Conservation (phyloP, 2,113 vertebrate genomes). For the Phrynocephalus versicolor region DNA sequence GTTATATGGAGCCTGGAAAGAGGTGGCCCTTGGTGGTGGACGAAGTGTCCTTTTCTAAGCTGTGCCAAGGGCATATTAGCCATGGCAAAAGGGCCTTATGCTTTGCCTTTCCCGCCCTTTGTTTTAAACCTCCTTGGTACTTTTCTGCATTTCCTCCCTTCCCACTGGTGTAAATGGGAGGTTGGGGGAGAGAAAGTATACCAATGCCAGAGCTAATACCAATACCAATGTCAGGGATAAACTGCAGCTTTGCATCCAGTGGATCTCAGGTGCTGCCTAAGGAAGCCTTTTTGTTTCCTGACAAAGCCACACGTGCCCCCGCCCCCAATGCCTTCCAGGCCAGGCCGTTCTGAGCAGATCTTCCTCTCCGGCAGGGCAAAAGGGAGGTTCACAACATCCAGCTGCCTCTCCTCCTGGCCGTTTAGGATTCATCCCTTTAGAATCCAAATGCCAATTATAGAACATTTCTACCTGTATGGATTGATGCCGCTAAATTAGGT, state of each 20-base stretch:
- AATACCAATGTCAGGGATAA: background rate
- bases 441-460: background rate
- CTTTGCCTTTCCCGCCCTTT: background rate
- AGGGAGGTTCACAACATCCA: background rate
- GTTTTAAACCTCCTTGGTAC: background rate
- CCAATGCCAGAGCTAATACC: background rate
- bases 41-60: background rate
- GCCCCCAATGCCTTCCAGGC: background rate
- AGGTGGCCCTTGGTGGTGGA: background rate
- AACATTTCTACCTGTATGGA: background rate
- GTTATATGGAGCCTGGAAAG: background rate
- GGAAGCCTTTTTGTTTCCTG: background rate
- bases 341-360: background rate
- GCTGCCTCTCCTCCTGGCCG: background rate
- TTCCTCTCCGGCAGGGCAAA: background rate
- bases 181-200: background rate
- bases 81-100: background rate
- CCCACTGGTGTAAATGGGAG: background rate
- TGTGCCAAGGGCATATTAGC: background rate
- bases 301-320: background rate
- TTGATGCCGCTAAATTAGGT: background rate
- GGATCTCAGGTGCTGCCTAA: background rate
- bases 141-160: background rate
- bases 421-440: background rate
- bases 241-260: background rate